Evolutionary conservation across 2,113 vertebrate genomes (phyloP).

Genomic region (Pterocles orientalis): DNA sequence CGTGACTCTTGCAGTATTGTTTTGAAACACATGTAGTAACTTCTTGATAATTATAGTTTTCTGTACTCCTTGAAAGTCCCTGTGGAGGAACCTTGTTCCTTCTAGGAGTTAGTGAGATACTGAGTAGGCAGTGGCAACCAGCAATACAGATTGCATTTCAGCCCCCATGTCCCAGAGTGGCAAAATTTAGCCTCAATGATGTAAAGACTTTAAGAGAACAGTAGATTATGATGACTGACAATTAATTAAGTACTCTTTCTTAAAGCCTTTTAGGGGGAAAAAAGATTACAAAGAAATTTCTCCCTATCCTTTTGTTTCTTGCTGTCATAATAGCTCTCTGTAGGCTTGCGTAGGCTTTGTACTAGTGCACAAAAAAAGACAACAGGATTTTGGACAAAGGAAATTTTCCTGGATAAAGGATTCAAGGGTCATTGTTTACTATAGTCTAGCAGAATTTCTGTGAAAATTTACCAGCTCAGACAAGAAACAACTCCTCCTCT

Average conservation of each 20-base stretch:
- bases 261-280: background rate
- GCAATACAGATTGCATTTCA: slow-evolving; percentile 10
- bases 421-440: background rate
- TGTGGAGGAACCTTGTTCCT: slow-evolving; percentile 3
- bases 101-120: slow-evolving; percentile 11
- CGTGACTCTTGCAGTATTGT: background rate
- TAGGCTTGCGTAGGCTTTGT: slow-evolving; percentile 61
- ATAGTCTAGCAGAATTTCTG: background rate
- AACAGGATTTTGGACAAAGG: background rate
- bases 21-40: background rate
- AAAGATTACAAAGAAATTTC: background rate
- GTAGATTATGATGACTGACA: slow-evolving; percentile 26
- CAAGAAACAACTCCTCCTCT: background rate
- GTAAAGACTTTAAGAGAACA: slow-evolving; percentile 35
- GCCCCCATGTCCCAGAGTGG: slow-evolving; percentile 36
- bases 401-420: background rate
- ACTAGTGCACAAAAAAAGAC: background rate
- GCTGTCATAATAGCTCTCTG: slow-evolving; percentile 55
- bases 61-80: background rate
- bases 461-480: background rate
- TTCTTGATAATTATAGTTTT: slow-evolving; percentile 3
- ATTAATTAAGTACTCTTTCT: slow-evolving; percentile 62
- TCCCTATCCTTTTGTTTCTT: slow-evolving; percentile 60
- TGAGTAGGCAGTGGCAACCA: slow-evolving; percentile 31
- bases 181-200: slow-evolving; percentile 38